phyloP scores from a whole-genome alignment of 2,113 vertebrate genomes.

The Urocynchramus pylzowi region DNA sequence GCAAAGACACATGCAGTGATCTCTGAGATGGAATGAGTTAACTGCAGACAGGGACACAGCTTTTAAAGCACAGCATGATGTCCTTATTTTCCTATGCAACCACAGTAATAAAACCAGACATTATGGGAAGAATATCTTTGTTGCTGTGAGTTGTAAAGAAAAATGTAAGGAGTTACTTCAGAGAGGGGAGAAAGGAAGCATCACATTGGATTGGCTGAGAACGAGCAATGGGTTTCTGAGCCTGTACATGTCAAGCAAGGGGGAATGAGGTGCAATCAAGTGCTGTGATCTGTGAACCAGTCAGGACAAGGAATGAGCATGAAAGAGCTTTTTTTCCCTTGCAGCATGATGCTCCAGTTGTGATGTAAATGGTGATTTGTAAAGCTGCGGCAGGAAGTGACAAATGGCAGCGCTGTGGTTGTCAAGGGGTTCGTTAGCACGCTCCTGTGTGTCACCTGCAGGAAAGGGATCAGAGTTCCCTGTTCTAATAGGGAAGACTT shows the following conservation, averaged over 20 bases:
- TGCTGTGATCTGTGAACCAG: neutral
- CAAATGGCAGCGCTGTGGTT: neutral
- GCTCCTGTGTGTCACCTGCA: neutral
- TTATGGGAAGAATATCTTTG: neutral
- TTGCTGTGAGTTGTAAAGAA: neutral
- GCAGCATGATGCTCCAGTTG: neutral
- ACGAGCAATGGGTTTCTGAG: neutral
- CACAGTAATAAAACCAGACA: neutral
- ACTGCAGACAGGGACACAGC: neutral
- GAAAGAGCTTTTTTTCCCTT: neutral
- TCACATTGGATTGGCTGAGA: neutral
- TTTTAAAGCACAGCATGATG: neutral
- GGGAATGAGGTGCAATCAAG: neutral
- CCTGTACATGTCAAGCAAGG: neutral
- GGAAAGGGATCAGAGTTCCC: neutral
- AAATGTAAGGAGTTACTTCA: neutral
- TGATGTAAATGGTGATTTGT: conserved; percentile 24
- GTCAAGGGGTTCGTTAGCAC: neutral
- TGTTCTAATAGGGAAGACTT: conserved; percentile 3
- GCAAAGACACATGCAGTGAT: neutral
- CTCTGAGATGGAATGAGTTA: conserved; percentile 12
- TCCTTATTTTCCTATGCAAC: conserved; percentile 1
- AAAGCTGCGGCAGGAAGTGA: neutral
- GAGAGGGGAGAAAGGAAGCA: neutral
- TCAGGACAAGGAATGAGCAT: neutral